Conservation (phyloP, 2,113 vertebrate genomes). For the Ifrita kowaldi region DNA sequence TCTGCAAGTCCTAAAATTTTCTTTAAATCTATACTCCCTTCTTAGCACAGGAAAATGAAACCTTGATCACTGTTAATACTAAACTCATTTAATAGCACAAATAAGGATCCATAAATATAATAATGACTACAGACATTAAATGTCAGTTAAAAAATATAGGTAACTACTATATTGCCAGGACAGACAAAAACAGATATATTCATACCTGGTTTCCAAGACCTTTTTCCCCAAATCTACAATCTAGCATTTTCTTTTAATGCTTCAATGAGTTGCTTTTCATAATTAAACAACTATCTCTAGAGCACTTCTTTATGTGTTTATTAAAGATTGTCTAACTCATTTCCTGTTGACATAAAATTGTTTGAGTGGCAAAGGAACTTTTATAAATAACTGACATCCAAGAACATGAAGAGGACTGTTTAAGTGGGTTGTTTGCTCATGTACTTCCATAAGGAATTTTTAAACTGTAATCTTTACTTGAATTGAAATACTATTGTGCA, state of each 20-base stretch:
- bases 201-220: not conserved
- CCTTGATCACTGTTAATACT: not conserved
- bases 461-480: not conserved
- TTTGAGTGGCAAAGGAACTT: not conserved
- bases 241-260: not conserved
- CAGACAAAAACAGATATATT: not conserved
- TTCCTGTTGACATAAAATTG: conserved; percentile 25
- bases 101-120: not conserved
- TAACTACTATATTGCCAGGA: not conserved
- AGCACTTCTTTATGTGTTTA: conserved; percentile 31
- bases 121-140: not conserved
- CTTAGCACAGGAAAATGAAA: not conserved
- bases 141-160: not conserved
- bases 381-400: conserved; percentile 5
- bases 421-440: not conserved
- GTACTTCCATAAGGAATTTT: not conserved
- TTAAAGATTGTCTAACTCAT: conserved; percentile 25
- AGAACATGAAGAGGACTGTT: not conserved
- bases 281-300: not conserved
- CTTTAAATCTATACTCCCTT: not conserved
- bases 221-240: not conserved
- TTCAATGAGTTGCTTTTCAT: not conserved
- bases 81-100: not conserved
- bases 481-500: not conserved
- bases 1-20: not conserved